phyloP scores from a whole-genome alignment of 2,113 vertebrate genomes.

The Equus quagga region DNA sequence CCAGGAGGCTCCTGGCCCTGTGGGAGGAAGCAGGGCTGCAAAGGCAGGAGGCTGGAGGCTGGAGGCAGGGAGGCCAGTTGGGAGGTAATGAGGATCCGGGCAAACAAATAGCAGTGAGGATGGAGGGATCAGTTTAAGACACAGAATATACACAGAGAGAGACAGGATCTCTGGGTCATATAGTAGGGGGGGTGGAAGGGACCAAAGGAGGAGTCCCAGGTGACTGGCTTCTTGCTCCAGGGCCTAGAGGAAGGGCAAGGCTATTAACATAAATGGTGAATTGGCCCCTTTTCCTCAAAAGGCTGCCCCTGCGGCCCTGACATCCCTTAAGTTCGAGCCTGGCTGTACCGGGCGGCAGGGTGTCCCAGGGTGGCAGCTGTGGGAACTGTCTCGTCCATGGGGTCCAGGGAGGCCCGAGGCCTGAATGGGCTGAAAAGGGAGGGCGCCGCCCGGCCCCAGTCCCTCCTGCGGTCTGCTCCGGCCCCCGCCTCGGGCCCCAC shows the following conservation, averaged over 20 bases:
- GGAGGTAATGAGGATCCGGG: not conserved
- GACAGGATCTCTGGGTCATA: not conserved
- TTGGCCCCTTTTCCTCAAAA: slow-evolving; percentile 15
- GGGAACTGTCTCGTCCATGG: not conserved
- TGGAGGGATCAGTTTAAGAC: not conserved
- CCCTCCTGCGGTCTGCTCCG: not conserved
- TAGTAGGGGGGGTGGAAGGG: not conserved
- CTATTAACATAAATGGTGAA: slow-evolving; percentile 19
- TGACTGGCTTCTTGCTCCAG: slow-evolving; percentile 1
- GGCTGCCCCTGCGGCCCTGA: not conserved
- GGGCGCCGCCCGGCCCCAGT: not conserved
- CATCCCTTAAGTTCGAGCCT: not conserved
- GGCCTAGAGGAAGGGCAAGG: not conserved
- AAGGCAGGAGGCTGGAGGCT: not conserved
- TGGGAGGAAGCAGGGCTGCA: not conserved
- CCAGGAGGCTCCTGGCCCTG: not conserved
- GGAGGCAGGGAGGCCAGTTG: not conserved
- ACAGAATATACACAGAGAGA: not conserved
- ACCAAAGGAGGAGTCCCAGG: not conserved
- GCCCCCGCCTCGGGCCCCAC: not conserved
- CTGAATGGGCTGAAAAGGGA: not conserved
- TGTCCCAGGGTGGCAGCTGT: not conserved
- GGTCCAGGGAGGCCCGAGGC: not conserved
- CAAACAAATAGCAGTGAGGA: slow-evolving; percentile 11
- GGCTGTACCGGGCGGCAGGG: not conserved